A percentile compares a stretch with the other conserved stretches of the same genome.
phyloP scores from a whole-genome alignment of 2,113 vertebrate genomes.

The Alexandromys fortis region DNA sequence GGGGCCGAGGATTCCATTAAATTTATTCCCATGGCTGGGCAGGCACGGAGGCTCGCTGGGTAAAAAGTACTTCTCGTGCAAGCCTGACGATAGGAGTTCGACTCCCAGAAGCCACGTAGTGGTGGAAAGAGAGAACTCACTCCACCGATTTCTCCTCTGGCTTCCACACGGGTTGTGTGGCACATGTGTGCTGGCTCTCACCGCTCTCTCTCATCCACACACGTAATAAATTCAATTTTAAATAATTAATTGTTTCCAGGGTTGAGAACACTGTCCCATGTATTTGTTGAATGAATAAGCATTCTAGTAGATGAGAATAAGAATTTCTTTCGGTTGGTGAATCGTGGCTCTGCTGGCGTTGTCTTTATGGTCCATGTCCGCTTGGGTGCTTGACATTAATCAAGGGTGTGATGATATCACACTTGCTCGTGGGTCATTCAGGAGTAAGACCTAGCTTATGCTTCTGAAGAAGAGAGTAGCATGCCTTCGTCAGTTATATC shows the following conservation, averaged over 20 bases:
- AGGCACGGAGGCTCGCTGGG: no score
- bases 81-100: neutral
- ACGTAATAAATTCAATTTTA: neutral
- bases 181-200: neutral
- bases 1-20: fast-evolving
- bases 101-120: neutral
- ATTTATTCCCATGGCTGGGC: neutral
- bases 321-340: neutral
- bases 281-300: neutral
- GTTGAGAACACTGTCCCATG: neutral
- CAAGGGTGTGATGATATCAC: neutral
- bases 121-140: no score
- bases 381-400: neutral
- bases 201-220: neutral
- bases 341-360: neutral
- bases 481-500: fast-evolving
- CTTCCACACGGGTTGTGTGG: neutral
- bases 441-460: neutral
- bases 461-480: neutral
- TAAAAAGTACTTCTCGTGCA: neutral
- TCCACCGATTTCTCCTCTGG: neutral
- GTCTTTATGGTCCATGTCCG: neutral
- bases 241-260: neutral
- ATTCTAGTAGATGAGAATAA: neutral
- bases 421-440: neutral